phyloP scores from a whole-genome alignment of 2,113 vertebrate genomes.

The Eretmochelys imbricata region DNA sequence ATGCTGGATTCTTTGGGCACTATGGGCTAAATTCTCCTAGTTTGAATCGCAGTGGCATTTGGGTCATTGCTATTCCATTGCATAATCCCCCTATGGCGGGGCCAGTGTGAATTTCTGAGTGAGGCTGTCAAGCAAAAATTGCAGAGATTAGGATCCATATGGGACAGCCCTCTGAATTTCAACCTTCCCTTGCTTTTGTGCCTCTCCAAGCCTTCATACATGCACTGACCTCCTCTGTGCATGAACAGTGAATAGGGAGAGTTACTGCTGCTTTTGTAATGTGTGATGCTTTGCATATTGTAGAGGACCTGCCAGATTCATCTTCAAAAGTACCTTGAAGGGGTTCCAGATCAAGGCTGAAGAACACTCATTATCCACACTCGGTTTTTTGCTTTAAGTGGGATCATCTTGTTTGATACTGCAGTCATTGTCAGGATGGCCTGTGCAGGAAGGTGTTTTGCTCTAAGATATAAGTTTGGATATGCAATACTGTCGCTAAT shows the following conservation, averaged over 20 bases:
- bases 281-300: not conserved
- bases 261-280: not conserved
- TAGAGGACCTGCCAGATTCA: not conserved
- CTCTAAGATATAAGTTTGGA: too few relatives aligned
- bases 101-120: not conserved
- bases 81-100: conserved; percentile 26
- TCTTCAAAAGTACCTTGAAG: not conserved
- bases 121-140: conserved; percentile 51
- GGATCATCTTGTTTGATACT: too few relatives aligned
- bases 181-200: conserved; percentile 38
- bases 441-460: too few relatives aligned
- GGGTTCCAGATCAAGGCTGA: not conserved
- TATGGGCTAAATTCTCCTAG: conserved; percentile 1
- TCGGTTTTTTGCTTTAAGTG: too few relatives aligned
- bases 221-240: not conserved
- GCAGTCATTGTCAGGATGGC: too few relatives aligned
- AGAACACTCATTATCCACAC: too few relatives aligned
- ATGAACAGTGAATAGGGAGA: conserved; percentile 26
- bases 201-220: conserved; percentile 42
- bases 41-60: conserved; percentile 23
- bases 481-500: too few relatives aligned
- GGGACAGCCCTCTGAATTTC: conserved; percentile 43
- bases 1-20: not conserved
- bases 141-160: conserved; percentile 27
- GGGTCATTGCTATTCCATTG: conserved; percentile 59